phyloP scores from a whole-genome alignment of 2,888 invertebrate species.

The Dendrolimus houi region DNA sequence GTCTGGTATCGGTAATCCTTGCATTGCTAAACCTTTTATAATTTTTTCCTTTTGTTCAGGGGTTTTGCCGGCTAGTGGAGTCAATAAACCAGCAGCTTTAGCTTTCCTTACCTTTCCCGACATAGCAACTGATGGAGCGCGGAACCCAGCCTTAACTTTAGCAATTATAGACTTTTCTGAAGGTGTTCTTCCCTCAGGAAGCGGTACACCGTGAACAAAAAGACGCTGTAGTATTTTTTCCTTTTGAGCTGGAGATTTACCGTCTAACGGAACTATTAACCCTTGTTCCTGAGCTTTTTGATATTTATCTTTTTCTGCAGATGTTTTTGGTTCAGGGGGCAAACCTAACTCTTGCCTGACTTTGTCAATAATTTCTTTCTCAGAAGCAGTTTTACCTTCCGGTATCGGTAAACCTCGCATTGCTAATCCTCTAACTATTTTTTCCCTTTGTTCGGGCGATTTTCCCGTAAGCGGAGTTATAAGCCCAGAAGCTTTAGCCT shows the following conservation, averaged over 20 bases:
- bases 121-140: slow-evolving; percentile 16
- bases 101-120: slow-evolving; percentile 21
- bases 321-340: slow-evolving; percentile 13
- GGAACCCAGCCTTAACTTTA: slow-evolving; percentile 17
- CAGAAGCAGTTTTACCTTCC: slow-evolving; percentile 22
- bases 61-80: slow-evolving; percentile 17
- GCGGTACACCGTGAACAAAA: slow-evolving; percentile 14
- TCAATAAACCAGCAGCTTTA: slow-evolving; percentile 20
- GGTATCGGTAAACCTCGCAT: slow-evolving; percentile 22
- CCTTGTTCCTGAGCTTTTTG: slow-evolving; percentile 21
- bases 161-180: slow-evolving; percentile 20
- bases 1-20: slow-evolving; percentile 17
- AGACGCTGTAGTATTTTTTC: slow-evolving; percentile 22
- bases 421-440: slow-evolving; percentile 21
- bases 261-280: slow-evolving; percentile 22
- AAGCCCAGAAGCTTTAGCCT: slow-evolving; percentile 20
- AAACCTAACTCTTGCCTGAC: too few relatives aligned
- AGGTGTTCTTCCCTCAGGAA: slow-evolving; percentile 18
- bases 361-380: slow-evolving; percentile 17
- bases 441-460: slow-evolving; percentile 23
- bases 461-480: slow-evolving; percentile 22
- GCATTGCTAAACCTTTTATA: slow-evolving; percentile 13
- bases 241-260: slow-evolving; percentile 21
- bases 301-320: slow-evolving; percentile 16
- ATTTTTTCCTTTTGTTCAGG: slow-evolving; percentile 23